phyloP scores from a whole-genome alignment of 2,888 invertebrate genomes.

The Dasypolia templi region DNA sequence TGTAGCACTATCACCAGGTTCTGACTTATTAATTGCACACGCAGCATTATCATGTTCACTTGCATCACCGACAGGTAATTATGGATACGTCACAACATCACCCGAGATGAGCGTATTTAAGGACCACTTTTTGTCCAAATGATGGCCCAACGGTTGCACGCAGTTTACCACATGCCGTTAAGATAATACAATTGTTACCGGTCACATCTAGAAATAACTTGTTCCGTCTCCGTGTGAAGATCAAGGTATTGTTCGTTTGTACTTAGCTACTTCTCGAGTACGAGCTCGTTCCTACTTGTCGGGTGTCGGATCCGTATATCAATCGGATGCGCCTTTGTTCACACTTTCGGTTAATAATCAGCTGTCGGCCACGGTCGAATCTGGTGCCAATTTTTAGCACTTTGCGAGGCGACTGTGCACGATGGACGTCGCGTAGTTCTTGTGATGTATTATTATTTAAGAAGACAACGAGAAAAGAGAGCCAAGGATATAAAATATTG shows the following conservation, averaged over 20 bases:
- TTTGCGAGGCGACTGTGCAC: too few relatives aligned
- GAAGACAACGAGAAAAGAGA: too few relatives aligned
- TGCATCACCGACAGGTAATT: neutral
- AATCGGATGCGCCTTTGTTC: too few relatives aligned
- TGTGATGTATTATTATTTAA: too few relatives aligned
- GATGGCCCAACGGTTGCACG: slow-evolving; percentile 1
- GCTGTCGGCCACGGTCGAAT: too few relatives aligned
- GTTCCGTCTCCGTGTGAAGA: slow-evolving; percentile 57
- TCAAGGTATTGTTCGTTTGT: slow-evolving; percentile 56
- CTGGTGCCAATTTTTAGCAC: too few relatives aligned
- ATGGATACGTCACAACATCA: slow-evolving; percentile 12
- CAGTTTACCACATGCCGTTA: slow-evolving; percentile 34
- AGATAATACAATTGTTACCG: slow-evolving; percentile 47
- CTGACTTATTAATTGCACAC: neutral
- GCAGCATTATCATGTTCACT: neutral
- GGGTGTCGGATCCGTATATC: too few relatives aligned
- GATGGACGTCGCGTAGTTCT: too few relatives aligned
- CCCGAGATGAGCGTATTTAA: neutral
- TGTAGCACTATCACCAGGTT: neutral
- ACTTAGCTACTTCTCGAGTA: slow-evolving; percentile 12
- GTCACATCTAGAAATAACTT: slow-evolving; percentile 49
- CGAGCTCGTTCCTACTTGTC: too few relatives aligned
- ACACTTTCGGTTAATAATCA: too few relatives aligned
- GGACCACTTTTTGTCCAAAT: slow-evolving; percentile 6
- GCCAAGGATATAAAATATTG: too few relatives aligned